Evolutionary conservation across 2,797 vertebrate genomes (phyloP).

Genomic region (Anabas testudineus): DNA sequence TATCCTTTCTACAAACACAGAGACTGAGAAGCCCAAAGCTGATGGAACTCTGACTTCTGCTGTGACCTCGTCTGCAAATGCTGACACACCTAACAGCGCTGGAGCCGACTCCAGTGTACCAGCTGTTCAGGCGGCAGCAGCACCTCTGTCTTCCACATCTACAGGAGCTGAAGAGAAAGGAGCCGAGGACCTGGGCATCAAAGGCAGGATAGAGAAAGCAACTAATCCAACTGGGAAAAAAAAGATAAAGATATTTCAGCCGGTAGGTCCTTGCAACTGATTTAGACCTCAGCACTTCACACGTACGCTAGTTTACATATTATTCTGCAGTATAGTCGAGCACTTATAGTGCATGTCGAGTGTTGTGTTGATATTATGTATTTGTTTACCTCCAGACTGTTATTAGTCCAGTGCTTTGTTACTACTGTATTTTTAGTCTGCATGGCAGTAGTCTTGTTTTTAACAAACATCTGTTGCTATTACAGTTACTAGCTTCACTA

Average conservation of each 20-base stretch:
- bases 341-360: background rate
- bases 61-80: background rate
- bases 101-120: constrained; percentile 39
- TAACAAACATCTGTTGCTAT: background rate
- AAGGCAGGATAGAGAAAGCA: constrained; percentile 98
- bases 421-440: background rate
- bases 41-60: background rate
- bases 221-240: constrained; percentile 97
- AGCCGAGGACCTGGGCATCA: constrained; percentile 93
- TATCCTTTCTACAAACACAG: constrained; percentile 61
- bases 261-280: constrained; percentile 87
- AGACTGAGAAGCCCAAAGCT: constrained; percentile 76
- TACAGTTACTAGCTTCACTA: background rate
- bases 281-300: background rate
- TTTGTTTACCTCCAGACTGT: background rate
- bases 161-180: constrained; percentile 72
- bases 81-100: constrained; percentile 8
- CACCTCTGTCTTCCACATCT: constrained; percentile 9
- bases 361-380: background rate
- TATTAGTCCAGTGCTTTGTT: background rate
- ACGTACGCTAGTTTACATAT: background rate
- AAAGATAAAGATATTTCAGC: constrained; percentile 99
- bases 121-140: constrained; percentile 19
- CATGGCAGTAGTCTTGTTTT: background rate
- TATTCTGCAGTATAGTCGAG: background rate